Evolutionary conservation across 1,140 invertebrate species (phyloP), one percentile per base, ranked within the genome.

Genomic region (Epicauta chinensis): DNA sequence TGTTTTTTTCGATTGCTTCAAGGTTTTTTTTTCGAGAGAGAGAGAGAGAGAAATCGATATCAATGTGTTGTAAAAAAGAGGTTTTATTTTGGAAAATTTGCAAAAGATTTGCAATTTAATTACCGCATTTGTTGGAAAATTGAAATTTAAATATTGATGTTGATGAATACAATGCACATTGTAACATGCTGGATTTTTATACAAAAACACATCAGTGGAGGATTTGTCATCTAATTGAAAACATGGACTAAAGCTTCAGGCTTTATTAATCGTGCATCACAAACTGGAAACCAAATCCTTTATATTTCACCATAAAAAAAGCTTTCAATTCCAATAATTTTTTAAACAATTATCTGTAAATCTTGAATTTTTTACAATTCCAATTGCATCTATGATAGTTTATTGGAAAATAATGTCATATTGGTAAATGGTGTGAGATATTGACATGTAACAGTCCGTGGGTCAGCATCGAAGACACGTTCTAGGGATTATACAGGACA

Each of bases 401-500:
- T n/a, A n/a, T n/a, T n/a, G n/a, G n/a, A n/a, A n/a, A n/a, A n/a
- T n/a, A n/a, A n/a, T 1, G 23, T 23, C 23, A 23, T 23, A 23
- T 23, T 61, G 48, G 53, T 58, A 56, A 53, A 56, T 55, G 56
- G 53, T 53, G 52, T 58, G 56, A 41, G 42, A 39, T 58, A 51
- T 60, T 60, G 55, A 60, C 58, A 60, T 57, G 44, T 52, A 53
- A 52, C 50, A 55, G 59, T 52, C 59, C 59, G 53, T 52, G 52
- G 59, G 56, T 55, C 52, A 58, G 52, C 46, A 50, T 51, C 53
- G 52, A 58, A 58, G 59, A 61, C 59, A 61, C 59, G 59, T 61
- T 51, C 55, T 16, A 17, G 30, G 55, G 59, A 61, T 61, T 61
- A 61, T 17, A 47, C 39, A 41, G 43, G 55, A 51, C 51, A 55